Evolutionary conservation across 2,888 invertebrate genomes (phyloP), one percentile per base, ranked within the genome.

Genomic region (Choreutis nemorana): DNA sequence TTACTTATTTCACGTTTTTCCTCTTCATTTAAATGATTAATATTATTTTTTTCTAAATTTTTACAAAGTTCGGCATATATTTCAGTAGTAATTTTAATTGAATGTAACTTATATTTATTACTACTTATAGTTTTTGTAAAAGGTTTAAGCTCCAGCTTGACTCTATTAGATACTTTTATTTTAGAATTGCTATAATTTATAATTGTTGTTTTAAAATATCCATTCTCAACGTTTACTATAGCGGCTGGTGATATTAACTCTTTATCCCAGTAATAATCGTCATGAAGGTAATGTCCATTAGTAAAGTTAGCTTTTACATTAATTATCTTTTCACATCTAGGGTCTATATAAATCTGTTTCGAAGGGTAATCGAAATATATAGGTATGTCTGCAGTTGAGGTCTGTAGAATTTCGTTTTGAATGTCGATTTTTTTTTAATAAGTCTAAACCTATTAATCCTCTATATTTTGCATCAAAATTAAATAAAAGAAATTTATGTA

Each of bases 11-110:
- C 32, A 0, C 37, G 15, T 7, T 39, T 30, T 45, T 58, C 54
- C 33, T 58, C 53, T 0, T 26, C 12, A 14, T 56, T 55, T 31
- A 53, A 36, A 7, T 48, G 47, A 0, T 28, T 29, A n/a, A n/a
- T n/a, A n/a, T n/a, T n/a, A n/a, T n/a, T n/a, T n/a, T n/a, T n/a
- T n/a, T n/a, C n/a, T n/a, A n/a, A n/a, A n/a, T n/a, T n/a, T n/a
- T n/a, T n/a, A n/a, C n/a, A n/a, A n/a, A n/a, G n/a, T n/a, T n/a
- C n/a, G n/a, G n/a, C n/a, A n/a, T n/a, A n/a, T n/a, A n/a, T n/a
- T n/a, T n/a, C n/a, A n/a, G n/a, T n/a, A n/a, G n/a, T n/a, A n/a
- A n/a, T n/a, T n/a, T n/a, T n/a, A n/a, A n/a, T n/a, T n/a, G n/a
- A n/a, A n/a, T n/a, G n/a, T n/a, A n/a, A n/a, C n/a, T n/a, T n/a